Base-by-base conservation (phyloP, 2,797 vertebrate genomes). In the Todus mexicanus region DNA sequence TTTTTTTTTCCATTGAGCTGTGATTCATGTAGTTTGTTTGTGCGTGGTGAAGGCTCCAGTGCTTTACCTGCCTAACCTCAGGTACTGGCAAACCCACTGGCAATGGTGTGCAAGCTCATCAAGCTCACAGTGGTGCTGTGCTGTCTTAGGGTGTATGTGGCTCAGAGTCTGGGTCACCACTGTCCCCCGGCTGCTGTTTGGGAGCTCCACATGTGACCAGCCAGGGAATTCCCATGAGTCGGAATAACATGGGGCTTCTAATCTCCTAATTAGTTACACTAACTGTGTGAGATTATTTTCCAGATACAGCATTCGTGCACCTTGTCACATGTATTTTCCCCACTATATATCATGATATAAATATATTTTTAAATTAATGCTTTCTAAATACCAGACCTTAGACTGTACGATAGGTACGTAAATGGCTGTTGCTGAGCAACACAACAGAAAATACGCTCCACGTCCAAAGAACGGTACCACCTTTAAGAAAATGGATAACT, bases 71-170 rank as follows among this genome's bases (percentile, higher is more conserved):
- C 33, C 19, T 3, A 0, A 7, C 37, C n/a, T 10, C 4, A 25
- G 15, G 40, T 27, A n/a, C 19, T 38, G 74, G 50, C 33, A 45
- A 31, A 12, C 6, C 53, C 19, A 2, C 0, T 3, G 2, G 27
- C 81, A n/a, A 23, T 4, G 22, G 9, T 5, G 0, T 16, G 22
- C 15, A 25, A 2, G 38, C 29, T 57, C 4, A 0, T 1, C 15
- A 23, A 2, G 37, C 27, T 54, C 4, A 0, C 1, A 1, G 47
- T 11, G 59, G n/a, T n/a, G n/a, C n/a, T n/a, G 4, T 50, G 57
- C 16, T 51, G 4, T 29, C 43, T 26, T 3, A 10, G 60, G 29
- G 15, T 26, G 17, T 3, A 4, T 26, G 13, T 3, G 4, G 35
- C 43, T 89, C 63, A 47, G 43, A 74, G 37, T 48, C 48, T 35